phyloP scores from a whole-genome alignment of 2,797 vertebrate species.

The Megaceryle alcyon region DNA sequence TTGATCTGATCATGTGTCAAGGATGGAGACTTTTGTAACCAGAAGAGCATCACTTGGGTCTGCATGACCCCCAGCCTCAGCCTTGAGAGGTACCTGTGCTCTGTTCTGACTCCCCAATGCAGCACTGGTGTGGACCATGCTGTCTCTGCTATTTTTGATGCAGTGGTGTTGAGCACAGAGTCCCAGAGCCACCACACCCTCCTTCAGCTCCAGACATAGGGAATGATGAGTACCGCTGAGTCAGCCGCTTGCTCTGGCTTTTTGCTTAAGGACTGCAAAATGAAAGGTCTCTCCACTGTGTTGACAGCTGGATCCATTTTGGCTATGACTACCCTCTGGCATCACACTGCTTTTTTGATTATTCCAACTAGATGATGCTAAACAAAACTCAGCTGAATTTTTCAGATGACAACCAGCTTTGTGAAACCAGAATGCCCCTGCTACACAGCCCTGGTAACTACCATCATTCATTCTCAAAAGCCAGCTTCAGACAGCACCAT shows the following conservation, averaged over 20 bases:
- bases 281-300: slow-evolving; percentile 21
- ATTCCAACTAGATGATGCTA: neutral
- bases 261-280: neutral
- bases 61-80: neutral
- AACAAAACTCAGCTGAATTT: slow-evolving; percentile 1
- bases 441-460: neutral
- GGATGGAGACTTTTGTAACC: neutral
- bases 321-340: neutral
- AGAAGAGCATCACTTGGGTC: neutral
- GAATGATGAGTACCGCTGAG: neutral
- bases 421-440: neutral
- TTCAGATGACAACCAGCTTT: neutral
- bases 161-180: neutral
- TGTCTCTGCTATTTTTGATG: accelerated
- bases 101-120: accelerated
- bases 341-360: neutral
- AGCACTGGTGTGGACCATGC: accelerated
- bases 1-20: neutral
- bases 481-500: slow-evolving; percentile 7
- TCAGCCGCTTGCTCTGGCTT: neutral
- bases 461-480: neutral
- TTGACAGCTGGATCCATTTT: slow-evolving; percentile 38
- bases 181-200: neutral
- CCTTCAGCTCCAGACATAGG: neutral
- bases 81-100: neutral